Percentiles rank a stretch among this genome's conserved stretches.
These are phyloP conservation scores for Tadarida brasiliensis DNA, from an alignment of 2,797 vertebrate species.

Conservation along the genomic window DNA sequence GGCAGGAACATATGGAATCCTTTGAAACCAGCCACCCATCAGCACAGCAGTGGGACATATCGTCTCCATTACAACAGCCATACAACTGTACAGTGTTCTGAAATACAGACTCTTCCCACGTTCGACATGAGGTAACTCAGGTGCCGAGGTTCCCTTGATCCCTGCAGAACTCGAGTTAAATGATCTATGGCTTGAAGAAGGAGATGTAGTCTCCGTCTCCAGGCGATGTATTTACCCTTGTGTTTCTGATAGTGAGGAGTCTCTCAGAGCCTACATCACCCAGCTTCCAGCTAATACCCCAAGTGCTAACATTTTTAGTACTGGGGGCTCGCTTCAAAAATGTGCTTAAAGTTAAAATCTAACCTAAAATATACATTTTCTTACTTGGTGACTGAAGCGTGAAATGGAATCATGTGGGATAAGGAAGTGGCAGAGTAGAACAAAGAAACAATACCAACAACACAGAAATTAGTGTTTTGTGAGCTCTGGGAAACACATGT, in stretches of 20 bases:
- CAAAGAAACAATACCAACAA: conserved; percentile 79
- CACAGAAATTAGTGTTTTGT: conserved; percentile 82
- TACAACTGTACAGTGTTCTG: not conserved
- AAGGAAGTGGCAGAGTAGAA: conserved; percentile 78
- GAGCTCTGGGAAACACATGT: conserved; percentile 79
- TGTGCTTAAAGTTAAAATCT: conserved; percentile 74
- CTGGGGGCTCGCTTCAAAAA: conserved; percentile 55
- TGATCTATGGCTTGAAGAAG: not conserved
- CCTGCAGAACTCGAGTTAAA: not conserved
- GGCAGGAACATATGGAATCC: not conserved
- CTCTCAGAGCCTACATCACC: not conserved
- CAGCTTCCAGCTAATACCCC: not conserved
- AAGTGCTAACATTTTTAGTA: conserved; percentile 32
- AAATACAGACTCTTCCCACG: not conserved
- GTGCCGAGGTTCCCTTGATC: not conserved
- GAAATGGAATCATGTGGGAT: conserved; percentile 78
- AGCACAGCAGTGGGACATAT: not conserved
- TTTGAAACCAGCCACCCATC: not conserved
- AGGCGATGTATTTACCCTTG: not conserved
- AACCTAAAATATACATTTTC: conserved; percentile 76
- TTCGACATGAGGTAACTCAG: not conserved
- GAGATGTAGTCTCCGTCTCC: not conserved
- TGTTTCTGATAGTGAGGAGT: not conserved
- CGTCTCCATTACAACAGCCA: not conserved
- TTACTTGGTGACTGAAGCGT: conserved; percentile 78